These are phyloP conservation scores for Bothrops alternatus DNA, from an alignment of 2,797 vertebrate species.

Conservation along the genomic window DNA sequence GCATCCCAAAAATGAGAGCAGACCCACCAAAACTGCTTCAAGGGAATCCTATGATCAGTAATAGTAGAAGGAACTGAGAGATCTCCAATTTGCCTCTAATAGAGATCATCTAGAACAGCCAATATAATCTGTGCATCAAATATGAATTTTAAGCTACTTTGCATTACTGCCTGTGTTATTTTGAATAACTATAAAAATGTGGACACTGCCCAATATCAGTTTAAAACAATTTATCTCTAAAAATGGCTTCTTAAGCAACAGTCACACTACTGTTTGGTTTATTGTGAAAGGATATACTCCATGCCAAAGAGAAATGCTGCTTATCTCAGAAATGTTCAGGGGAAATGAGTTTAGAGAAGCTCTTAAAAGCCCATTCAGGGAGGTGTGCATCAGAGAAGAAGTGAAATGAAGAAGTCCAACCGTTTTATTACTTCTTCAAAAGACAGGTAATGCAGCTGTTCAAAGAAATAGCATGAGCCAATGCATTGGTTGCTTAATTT, in stretches of 20 bases:
- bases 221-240: background rate
- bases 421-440: background rate
- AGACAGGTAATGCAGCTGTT: background rate
- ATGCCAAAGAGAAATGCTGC: background rate
- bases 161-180: background rate
- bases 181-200: background rate
- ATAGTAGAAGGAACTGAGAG: background rate
- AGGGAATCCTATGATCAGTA: background rate
- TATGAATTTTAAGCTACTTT: background rate
- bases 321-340: background rate
- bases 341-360: background rate
- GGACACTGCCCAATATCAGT: background rate
- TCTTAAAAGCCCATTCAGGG: background rate
- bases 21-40: background rate
- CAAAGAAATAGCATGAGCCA: background rate
- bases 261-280: background rate
- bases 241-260: background rate
- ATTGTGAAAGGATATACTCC: background rate
- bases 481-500: background rate
- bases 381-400: background rate
- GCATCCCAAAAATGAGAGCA: background rate
- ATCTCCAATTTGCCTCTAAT: background rate
- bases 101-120: background rate
- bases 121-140: background rate
- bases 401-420: background rate